phyloP scores from a whole-genome alignment of 2,888 invertebrate species.

The Nineta flava region DNA sequence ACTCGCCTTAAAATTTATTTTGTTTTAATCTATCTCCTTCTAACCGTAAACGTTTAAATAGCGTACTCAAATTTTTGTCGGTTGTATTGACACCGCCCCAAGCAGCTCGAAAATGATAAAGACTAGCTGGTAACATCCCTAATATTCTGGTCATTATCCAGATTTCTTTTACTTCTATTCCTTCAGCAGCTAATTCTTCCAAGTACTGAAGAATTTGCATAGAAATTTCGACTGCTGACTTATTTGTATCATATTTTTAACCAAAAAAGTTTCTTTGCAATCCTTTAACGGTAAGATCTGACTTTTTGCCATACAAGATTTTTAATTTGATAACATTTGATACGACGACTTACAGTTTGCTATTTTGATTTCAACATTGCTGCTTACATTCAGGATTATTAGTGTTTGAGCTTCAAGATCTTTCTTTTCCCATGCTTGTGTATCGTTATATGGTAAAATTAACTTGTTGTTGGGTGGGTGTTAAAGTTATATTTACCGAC shows the following conservation, averaged over 20 bases:
- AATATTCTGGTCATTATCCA: slow-evolving; percentile 10
- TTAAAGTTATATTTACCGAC: no score
- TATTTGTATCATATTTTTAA: slow-evolving; percentile 1
- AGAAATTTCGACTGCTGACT: slow-evolving; percentile 10
- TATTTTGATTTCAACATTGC: no score
- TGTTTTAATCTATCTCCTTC: no score
- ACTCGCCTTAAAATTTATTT: no score
- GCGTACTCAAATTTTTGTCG: neutral
- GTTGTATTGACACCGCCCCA: neutral
- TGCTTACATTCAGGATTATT: no score
- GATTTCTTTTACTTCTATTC: slow-evolving; percentile 7
- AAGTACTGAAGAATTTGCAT: no score
- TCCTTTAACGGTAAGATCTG: neutral
- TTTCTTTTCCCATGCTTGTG: no score
- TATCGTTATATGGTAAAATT: no score
- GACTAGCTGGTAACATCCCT: slow-evolving; percentile 4
- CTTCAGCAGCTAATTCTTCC: slow-evolving; percentile 7
- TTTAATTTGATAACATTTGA: neutral
- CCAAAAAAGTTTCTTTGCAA: neutral
- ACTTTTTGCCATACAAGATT: neutral
- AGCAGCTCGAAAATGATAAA: neutral
- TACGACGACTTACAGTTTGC: neutral
- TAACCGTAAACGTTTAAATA: neutral
- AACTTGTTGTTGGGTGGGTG: no score
- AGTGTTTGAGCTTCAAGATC: no score